Base-by-base conservation (phyloP, 2,797 vertebrate genomes). In the Sebastes matsubarae region DNA sequence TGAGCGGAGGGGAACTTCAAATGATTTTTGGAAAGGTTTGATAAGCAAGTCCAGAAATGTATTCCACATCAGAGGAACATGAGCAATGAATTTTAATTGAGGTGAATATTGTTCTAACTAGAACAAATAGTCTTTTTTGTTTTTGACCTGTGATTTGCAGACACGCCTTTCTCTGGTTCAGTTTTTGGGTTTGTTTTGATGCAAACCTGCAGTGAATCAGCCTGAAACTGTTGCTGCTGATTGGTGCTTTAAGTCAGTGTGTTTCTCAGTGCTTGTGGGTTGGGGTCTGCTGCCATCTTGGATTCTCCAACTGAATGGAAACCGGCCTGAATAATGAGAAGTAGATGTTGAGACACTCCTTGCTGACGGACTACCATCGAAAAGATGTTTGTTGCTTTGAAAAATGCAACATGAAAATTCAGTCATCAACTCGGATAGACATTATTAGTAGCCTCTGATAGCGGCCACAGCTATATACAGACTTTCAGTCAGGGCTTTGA, bases 391-490 rank as follows among this genome's bases (percentile, higher is more conserved):
- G 91, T 92, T 93, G 82, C 83, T 77, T 46, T 46, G 66, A 68
- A 83, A 86, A 89, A 82, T 71, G 76, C 86, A 90, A 83, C 80
- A 69, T 80, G 83, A 90, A 88, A 88, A 84, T 87, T 86, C 6
- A 88, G 66, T 90, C 81, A 86, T 91, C 90, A 86, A 12, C 70
- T 72, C 1, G 3, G 50, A 72, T 93, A 93, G 93, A 95, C 91
- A 84, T 84, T 88, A 90, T 93, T 91, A 93, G 84, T 82, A 11
- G 75, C n/a, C 79, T 88, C 76, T 84, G 85, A 93, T 90, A 92
- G 85, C 77, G 38, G 78, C 84, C 84, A 18, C 84, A 75, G 87
- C 73, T 63, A 67, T 91, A 91, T 20, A 91, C 90, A 90, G 38
- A 75, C 36, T 50, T 60, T 84, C 72, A 67, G 75, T 18, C 38